Conservation (phyloP, 2,113 vertebrate species). For the Morone chrysops region DNA sequence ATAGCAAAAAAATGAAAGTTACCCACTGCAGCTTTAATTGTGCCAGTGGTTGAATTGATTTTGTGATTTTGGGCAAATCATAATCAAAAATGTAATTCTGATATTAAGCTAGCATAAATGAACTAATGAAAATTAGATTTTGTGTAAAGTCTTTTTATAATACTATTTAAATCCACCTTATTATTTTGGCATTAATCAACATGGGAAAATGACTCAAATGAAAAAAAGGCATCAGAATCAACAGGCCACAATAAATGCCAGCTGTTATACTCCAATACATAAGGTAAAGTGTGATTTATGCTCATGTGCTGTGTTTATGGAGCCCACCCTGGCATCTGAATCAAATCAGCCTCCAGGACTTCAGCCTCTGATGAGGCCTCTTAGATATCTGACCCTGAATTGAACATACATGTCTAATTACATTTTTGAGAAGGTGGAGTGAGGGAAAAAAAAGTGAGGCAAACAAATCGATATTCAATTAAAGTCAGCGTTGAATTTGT, state of each 20-base stretch:
- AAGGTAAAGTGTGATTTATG: constrained; percentile 26
- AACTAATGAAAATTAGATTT: background rate
- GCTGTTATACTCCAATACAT: background rate
- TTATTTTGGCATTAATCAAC: constrained; percentile 23
- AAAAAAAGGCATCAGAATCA: constrained; percentile 1
- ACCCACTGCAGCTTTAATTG: background rate
- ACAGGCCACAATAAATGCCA: background rate
- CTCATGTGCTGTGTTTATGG: constrained; percentile 6
- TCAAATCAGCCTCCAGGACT: constrained; percentile 15
- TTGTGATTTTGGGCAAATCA: background rate
- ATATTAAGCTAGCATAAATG: background rate
- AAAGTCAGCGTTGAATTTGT: constrained; percentile 53
- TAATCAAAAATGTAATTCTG: background rate
- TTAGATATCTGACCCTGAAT: background rate
- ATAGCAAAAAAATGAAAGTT: too few relatives aligned
- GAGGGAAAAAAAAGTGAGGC: constrained; percentile 40
- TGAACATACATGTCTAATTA: constrained; percentile 49
- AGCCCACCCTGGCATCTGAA: constrained; percentile 12
- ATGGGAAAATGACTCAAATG: background rate
- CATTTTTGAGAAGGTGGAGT: constrained; percentile 40
- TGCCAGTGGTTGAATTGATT: too few relatives aligned
- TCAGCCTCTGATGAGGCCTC: constrained; percentile 25
- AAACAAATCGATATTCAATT: constrained; percentile 82
- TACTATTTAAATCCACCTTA: background rate
- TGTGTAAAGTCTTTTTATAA: background rate